Evolutionary conservation across 2,888 invertebrate genomes (phyloP), one percentile per base, ranked within the genome.

Genomic region (Drosophila pseudotakahashii): DNA sequence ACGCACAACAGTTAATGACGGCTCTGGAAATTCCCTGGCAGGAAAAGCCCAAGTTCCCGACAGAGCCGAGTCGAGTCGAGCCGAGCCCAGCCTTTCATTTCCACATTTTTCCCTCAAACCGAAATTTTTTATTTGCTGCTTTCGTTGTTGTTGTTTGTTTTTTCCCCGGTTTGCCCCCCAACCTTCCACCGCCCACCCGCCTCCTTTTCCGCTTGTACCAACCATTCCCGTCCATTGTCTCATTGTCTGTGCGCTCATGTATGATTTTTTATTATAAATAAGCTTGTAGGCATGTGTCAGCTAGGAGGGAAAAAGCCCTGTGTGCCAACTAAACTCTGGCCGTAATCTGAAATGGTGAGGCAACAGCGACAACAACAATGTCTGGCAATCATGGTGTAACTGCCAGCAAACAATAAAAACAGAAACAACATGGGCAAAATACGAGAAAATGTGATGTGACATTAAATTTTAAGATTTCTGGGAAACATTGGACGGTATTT

Each of bases 191-290:
- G 13, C 37, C 30, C 60, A 11, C 3, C 32, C 32, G 2, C 41
- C 26, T 47, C 63, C 48, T 13, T 36, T 36, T 64, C 50, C 68
- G 47, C 68, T 52, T 58, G 67, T 73, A 42, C 54, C 54, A 52
- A 47, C 69, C 55, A 68, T 66, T 66, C 55, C 75, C 53, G 55
- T 70, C 80, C 74, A 88, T 88, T 82, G 82, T 82, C 82, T 88
- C 88, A 82, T 82, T 82, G 88, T 83, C 78, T 83, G 81, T 76
- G 86, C 71, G 78, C 74, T 78, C 83, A 80, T 88, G 86, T 88
- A 86, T 88, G 88, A 88, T 88, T 82, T 82, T 75, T 75, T 88
- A 83, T 86, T 82, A 83, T 86, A 83, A 86, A 86, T 78, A 83
- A 77, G 88, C 88, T 77, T 75, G 82, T 79, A 85, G 80, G 88